Evolutionary conservation across 2,888 invertebrate species (phyloP), one percentile per base, ranked within the genome.

Genomic region (Ernsta delagoae): DNA sequence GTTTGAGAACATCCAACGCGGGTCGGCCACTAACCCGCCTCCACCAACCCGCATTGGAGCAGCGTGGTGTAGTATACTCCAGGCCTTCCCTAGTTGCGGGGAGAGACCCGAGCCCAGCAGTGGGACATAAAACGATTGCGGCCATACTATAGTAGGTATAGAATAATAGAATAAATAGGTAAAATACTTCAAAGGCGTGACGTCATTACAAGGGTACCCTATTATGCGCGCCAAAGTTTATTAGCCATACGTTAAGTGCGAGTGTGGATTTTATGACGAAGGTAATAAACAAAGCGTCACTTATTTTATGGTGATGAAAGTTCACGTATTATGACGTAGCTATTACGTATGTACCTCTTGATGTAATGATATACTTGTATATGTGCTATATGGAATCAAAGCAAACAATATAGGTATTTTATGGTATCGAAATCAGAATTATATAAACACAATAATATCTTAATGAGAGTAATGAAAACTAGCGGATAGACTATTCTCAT

Each of bases 221-320:
- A 53, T 36, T 34, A 56, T 56, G 56, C 31, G 59, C 34, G 39
- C 31, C 39, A 65, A 65, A 50, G 48, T 50, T 48, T 65, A 65
- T 59, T 57, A 41, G 39, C 8, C 45, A n/a, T 7, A 16, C 9
- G 36, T 9, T 56, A 34, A 31, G 24, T 41, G 62, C 50, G 65
- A 53, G 66, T 60, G 60, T 54, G 63, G 39, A 48, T 43, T 66
- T 66, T 66, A 66, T 31, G 64, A 65, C 11, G 41, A 16, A 43
- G n/a, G 60, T 54, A 66, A 66, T 60, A 60, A 66, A 66, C 60
- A 66, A 66, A 60, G 66, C 66, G 12, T 11, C 60, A 60, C 43
- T 43, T 16, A 34, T 31, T 66, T 60, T 66, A 66, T 60, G 66
- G 53, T 66, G 66, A 66, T 66, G 66, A 66, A 66, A 66, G 43